Percentiles rank a stretch among this genome's conserved stretches.
These are phyloP conservation scores for Brenthis hecate DNA, from an alignment of 2,888 invertebrate genomes.

Conservation along the genomic window DNA sequence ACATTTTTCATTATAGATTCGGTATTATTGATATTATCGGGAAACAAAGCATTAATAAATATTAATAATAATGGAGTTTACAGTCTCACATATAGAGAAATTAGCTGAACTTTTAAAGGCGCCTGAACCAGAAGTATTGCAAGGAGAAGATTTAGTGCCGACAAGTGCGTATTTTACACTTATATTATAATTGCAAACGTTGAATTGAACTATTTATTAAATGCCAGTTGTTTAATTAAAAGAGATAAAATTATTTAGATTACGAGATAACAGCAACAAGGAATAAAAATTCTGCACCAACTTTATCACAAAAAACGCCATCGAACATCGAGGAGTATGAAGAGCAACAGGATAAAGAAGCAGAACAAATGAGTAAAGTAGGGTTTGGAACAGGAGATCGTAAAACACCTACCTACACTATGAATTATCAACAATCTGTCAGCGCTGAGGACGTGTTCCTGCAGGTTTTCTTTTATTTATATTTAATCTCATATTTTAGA, in stretches of 20 bases:
- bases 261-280: constrained; percentile 68
- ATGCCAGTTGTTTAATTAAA: not conserved
- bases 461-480: constrained; percentile 77
- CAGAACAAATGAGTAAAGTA: constrained; percentile 65
- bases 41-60: not conserved
- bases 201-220: not conserved
- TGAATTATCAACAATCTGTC: constrained; percentile 92
- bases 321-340: constrained; percentile 75
- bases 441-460: constrained; percentile 93
- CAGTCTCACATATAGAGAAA: constrained; percentile 58
- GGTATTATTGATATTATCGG: no score
- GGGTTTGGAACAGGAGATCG: constrained; percentile 83
- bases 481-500: not conserved
- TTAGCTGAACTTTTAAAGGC: constrained; percentile 61
- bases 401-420: constrained; percentile 87
- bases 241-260: constrained; percentile 44
- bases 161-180: constrained; percentile 48
- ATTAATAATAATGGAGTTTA: constrained; percentile 53
- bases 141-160: constrained; percentile 65
- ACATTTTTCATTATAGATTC: not conserved
- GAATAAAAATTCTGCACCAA: constrained; percentile 44
- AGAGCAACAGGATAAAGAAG: constrained; percentile 76
- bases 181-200: no score
- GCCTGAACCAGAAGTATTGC: constrained; percentile 71
- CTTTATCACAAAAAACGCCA: constrained; percentile 48